A percentile compares a stretch with the other conserved stretches of the same genome.
These are phyloP conservation scores for Chamaetylas fuelleborni DNA, from an alignment of 2,113 vertebrate genomes.

Conservation along the genomic window DNA sequence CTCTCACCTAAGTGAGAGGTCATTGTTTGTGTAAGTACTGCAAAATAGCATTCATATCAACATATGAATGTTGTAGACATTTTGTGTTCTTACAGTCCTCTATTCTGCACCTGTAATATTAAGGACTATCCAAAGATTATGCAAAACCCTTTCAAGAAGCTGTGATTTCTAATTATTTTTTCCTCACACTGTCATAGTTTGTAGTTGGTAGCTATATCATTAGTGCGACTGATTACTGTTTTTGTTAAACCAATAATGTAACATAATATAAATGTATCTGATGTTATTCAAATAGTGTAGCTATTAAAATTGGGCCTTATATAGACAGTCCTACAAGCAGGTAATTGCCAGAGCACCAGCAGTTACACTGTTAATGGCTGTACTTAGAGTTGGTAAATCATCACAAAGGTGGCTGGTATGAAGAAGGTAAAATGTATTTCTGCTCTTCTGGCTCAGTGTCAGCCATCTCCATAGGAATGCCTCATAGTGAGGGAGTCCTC, in stretches of 20 bases:
- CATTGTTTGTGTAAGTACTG: slow-evolving; percentile 63
- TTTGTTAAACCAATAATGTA: background rate
- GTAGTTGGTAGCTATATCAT: background rate
- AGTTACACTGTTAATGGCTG: background rate
- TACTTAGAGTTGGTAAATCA: background rate
- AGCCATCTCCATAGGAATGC: background rate
- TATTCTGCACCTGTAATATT: background rate
- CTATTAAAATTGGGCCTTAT: background rate
- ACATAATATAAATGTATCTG: background rate
- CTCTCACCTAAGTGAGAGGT: slow-evolving; percentile 55
- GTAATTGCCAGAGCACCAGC: background rate
- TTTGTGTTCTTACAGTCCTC: background rate
- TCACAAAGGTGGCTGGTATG: background rate
- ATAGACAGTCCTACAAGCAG: background rate
- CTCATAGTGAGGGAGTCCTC: background rate
- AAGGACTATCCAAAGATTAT: background rate
- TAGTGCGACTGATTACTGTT: background rate
- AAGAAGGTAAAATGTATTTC: background rate
- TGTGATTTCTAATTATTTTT: background rate
- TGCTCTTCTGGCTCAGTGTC: background rate
- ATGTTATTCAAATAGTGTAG: background rate
- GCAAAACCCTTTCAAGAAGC: background rate
- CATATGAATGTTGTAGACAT: slow-evolving; percentile 50
- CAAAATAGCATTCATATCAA: slow-evolving; percentile 62
- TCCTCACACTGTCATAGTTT: background rate